phyloP scores from a whole-genome alignment of 2,113 vertebrate genomes.

The Mandrillus leucophaeus region DNA sequence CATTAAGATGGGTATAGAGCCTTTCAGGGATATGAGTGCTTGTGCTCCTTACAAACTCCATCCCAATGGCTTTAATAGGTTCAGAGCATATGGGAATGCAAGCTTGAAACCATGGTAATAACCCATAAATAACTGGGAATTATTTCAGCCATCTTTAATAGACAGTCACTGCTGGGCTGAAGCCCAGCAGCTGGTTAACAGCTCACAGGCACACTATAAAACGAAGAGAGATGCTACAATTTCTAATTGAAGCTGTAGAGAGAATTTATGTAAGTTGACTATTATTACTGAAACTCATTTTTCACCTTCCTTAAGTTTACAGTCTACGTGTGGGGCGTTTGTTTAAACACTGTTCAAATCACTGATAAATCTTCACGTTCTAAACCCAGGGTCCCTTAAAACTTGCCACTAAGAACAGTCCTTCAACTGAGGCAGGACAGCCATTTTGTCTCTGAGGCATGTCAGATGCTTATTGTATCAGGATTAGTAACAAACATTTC shows the following conservation, averaged over 20 bases:
- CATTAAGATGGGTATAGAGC: neutral
- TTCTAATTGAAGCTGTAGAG: slow-evolving; percentile 71
- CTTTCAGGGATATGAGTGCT: neutral
- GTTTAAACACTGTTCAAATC: slow-evolving; percentile 29
- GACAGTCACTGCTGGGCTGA: slow-evolving; percentile 26
- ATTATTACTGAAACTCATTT: slow-evolving; percentile 65
- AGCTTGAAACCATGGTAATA: slow-evolving; percentile 55
- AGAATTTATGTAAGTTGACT: slow-evolving; percentile 75
- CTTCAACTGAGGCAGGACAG: neutral
- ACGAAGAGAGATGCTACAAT: slow-evolving; percentile 50
- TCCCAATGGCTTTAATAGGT: slow-evolving; percentile 45
- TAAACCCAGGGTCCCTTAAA: neutral
- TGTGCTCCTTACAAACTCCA: neutral
- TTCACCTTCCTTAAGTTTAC: slow-evolving; percentile 65
- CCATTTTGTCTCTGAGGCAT: neutral
- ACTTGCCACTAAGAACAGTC: neutral
- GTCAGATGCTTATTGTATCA: neutral
- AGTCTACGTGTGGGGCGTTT: neutral
- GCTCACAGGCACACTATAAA: slow-evolving; percentile 64
- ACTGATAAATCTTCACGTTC: neutral
- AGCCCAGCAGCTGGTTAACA: slow-evolving; percentile 62
- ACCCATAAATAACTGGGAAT: slow-evolving; percentile 71
- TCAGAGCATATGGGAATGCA: slow-evolving; percentile 58
- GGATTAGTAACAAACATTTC: neutral
- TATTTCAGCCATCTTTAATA: slow-evolving; percentile 68